Evolutionary conservation across 2,113 vertebrate genomes (phyloP).

Genomic region (Plecotus auritus): DNA sequence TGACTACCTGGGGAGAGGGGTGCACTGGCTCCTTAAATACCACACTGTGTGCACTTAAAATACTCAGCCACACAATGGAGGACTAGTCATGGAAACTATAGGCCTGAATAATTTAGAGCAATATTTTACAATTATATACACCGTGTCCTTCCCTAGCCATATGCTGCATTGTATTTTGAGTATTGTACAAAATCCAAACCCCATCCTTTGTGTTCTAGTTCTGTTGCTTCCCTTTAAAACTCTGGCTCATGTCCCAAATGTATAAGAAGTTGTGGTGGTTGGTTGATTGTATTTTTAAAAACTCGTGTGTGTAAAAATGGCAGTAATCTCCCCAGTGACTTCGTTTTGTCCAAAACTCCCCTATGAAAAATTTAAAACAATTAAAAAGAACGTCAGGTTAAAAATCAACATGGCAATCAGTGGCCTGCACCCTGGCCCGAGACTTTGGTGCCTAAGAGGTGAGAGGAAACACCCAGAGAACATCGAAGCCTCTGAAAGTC

Average conservation of each 20-base stretch:
- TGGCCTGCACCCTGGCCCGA: slow-evolving; percentile 81
- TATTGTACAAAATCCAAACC: slow-evolving; percentile 77
- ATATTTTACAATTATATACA: slow-evolving; percentile 90
- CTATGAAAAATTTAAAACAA: slow-evolving; percentile 85
- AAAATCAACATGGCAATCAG: slow-evolving; percentile 80
- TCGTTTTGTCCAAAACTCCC: slow-evolving; percentile 79
- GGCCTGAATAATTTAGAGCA: slow-evolving; percentile 87
- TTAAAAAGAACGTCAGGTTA: slow-evolving; percentile 76
- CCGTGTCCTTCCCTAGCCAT: slow-evolving; percentile 75
- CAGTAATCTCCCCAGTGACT: slow-evolving; percentile 85
- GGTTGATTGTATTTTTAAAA: slow-evolving; percentile 83
- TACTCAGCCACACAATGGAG: slow-evolving; percentile 85
- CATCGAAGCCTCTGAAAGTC: slow-evolving; percentile 35
- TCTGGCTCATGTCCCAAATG: slow-evolving; percentile 88
- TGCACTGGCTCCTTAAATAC: slow-evolving; percentile 84
- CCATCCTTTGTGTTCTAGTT: slow-evolving; percentile 64
- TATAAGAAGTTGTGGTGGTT: slow-evolving; percentile 83
- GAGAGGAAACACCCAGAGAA: slow-evolving; percentile 74
- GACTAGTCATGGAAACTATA: slow-evolving; percentile 83
- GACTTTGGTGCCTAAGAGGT: slow-evolving; percentile 85
- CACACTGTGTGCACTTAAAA: slow-evolving; percentile 89
- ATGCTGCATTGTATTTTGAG: slow-evolving; percentile 69
- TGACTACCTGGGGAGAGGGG: slow-evolving; percentile 77
- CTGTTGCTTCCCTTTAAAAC: slow-evolving; percentile 77
- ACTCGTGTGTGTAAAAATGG: slow-evolving; percentile 94